phyloP scores from a whole-genome alignment of 2,113 vertebrate species.

The Mustelus asterias region DNA sequence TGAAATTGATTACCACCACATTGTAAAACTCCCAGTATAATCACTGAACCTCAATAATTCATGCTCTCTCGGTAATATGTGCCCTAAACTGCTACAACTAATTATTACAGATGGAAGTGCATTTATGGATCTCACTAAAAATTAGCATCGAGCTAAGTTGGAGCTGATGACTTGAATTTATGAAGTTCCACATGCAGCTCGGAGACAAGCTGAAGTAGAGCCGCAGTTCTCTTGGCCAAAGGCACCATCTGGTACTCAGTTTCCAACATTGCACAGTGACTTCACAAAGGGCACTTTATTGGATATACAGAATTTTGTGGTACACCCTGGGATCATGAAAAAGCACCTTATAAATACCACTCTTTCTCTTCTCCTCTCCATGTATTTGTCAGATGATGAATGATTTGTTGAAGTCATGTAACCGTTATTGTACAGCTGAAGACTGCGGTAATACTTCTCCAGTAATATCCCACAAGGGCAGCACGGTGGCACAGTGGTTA shows the following conservation, averaged over 20 bases:
- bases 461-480: neutral
- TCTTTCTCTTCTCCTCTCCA: neutral
- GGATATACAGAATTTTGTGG: neutral
- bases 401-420: neutral
- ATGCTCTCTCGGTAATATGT: neutral
- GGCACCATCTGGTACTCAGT: neutral
- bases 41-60: constrained; percentile 20
- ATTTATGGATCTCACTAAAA: constrained; percentile 14
- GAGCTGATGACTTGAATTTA: neutral
- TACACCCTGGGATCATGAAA: neutral
- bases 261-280: neutral
- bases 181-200: neutral
- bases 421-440: neutral
- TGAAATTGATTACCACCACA: constrained; percentile 1
- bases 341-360: neutral
- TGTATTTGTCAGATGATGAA: neutral
- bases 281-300: neutral
- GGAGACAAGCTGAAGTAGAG: neutral
- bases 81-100: neutral
- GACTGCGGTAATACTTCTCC: neutral
- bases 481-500: no score
- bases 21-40: neutral
- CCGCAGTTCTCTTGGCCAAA: neutral
- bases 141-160: neutral
- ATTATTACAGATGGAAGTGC: constrained; percentile 20